Evolutionary conservation across 2,888 invertebrate species (phyloP).

Genomic region (Limnephilus marmoratus): DNA sequence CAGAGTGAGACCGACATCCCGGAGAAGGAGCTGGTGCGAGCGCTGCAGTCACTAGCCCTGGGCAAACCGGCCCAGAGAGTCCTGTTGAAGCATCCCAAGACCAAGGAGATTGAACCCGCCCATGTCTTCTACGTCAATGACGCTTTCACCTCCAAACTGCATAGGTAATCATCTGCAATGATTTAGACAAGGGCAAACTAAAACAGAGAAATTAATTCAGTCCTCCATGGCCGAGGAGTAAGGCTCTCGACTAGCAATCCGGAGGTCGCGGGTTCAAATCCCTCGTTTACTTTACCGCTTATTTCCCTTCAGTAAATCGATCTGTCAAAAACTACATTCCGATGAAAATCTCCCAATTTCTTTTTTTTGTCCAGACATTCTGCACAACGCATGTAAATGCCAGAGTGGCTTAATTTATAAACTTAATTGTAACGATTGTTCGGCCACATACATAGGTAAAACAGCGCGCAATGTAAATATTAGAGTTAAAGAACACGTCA

Average conservation of each 20-base stretch:
- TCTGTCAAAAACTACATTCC: too few relatives aligned
- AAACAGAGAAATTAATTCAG: neutral
- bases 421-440: too few relatives aligned
- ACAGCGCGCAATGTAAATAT: too few relatives aligned
- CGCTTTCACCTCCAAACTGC: constrained; percentile 97
- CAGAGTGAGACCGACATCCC: constrained; percentile 98
- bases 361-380: too few relatives aligned
- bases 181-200: neutral
- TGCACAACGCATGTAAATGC: too few relatives aligned
- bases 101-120: constrained; percentile 96
- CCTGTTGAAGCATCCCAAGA: constrained; percentile 95
- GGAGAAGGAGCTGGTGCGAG: constrained; percentile 97
- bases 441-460: too few relatives aligned
- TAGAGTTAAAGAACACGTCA: too few relatives aligned
- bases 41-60: constrained; percentile 97
- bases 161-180: constrained; percentile 80
- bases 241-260: too few relatives aligned
- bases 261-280: too few relatives aligned
- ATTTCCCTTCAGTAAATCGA: neutral
- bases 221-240: neutral
- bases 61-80: constrained; percentile 98
- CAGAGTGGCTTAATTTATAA: too few relatives aligned
- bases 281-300: neutral
- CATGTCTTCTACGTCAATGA: constrained; percentile 98
- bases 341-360: too few relatives aligned